Evolutionary conservation across 2,113 vertebrate genomes (phyloP).

Genomic region (Girardinichthys multiradiatus): DNA sequence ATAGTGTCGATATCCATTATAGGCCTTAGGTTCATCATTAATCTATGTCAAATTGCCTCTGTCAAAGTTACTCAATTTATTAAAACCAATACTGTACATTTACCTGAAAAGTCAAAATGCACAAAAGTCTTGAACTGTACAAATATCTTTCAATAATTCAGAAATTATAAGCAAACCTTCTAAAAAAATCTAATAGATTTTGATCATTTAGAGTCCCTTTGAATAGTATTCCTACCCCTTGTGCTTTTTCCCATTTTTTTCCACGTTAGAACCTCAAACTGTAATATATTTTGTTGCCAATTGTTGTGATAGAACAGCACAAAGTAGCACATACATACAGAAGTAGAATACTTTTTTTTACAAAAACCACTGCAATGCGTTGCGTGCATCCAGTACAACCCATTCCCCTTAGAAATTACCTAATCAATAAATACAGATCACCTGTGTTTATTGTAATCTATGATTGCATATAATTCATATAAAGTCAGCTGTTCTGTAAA

Average conservation of each 20-base stretch:
- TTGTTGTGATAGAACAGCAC: background rate
- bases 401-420: too few species aligned
- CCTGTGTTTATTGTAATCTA: too few species aligned
- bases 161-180: background rate
- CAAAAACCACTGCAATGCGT: too few species aligned
- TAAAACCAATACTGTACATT: background rate
- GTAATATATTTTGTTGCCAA: background rate
- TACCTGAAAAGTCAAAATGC: too few species aligned
- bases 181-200: background rate
- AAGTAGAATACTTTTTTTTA: too few species aligned
- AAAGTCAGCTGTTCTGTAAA: background rate
- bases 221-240: too few species aligned
- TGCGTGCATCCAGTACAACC: too few species aligned
- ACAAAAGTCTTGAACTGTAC: background rate
- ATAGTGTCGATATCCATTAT: background rate
- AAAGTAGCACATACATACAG: background rate
- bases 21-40: slow-evolving; percentile 6
- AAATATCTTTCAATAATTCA: background rate
- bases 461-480: too few species aligned
- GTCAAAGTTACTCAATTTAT: background rate
- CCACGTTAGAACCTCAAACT: background rate
- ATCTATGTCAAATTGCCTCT: background rate
- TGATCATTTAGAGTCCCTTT: background rate
- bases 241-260: background rate
- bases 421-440: too few species aligned